Percentiles rank a stretch among this genome's conserved stretches.
phyloP scores from a whole-genome alignment of 1,140 invertebrate genomes.

The Brachionus koreanus region DNA sequence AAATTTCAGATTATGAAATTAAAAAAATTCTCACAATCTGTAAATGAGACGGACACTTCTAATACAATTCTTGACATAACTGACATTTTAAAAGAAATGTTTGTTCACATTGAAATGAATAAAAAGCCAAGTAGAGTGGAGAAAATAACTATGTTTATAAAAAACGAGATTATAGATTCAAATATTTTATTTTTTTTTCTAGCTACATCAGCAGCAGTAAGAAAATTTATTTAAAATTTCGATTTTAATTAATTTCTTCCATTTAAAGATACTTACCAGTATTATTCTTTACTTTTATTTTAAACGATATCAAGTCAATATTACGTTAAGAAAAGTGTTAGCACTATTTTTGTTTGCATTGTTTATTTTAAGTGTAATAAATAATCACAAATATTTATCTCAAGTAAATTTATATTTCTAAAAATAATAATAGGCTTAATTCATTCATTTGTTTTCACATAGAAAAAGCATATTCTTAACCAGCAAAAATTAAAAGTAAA shows the following conservation, averaged over 20 bases:
- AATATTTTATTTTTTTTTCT: neutral
- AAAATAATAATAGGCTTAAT: neutral
- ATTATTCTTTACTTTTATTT: neutral
- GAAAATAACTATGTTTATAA: neutral
- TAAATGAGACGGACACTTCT: neutral
- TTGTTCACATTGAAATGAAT: neutral
- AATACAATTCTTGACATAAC: neutral
- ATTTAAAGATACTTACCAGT: neutral
- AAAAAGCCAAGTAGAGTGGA: neutral
- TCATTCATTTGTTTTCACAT: neutral
- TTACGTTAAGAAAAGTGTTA: neutral
- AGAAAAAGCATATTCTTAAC: constrained; percentile 35
- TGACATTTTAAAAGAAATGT: constrained; percentile 11
- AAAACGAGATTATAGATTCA: neutral
- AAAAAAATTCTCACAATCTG: constrained; percentile 5
- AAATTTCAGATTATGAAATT: constrained; percentile 6
- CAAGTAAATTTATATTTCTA: constrained; percentile 11
- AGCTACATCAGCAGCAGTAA: neutral
- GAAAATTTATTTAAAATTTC: neutral
- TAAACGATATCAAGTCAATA: neutral
- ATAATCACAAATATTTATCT: constrained; percentile 20
- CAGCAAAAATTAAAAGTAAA: constrained; percentile 40
- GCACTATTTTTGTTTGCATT: neutral
- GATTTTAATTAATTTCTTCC: neutral
- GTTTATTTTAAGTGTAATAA: constrained; percentile 2